Evolutionary conservation across 2,113 vertebrate species (phyloP), one percentile per base, ranked within the genome.

Genomic region (Todiramphus chloris): DNA sequence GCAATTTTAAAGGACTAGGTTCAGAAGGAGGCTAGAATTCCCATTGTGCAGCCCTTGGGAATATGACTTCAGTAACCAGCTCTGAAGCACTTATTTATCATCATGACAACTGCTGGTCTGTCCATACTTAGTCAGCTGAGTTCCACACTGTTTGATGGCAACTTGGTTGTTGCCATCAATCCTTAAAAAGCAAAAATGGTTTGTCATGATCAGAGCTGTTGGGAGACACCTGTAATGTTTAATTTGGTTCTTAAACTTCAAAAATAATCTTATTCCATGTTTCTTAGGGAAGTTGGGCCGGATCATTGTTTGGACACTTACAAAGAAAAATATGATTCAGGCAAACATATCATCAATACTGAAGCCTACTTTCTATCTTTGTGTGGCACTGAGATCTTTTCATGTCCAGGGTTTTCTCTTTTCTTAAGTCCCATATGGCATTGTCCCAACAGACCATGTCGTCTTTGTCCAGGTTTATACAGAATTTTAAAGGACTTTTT

Each of bases 11-110:
- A 94, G 94, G 87, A 53, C 46, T 82, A n/a, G 53, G 86, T 97
- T 98, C 95, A 95, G 94, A 88, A 94, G 90, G 88, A 94, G 94
- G 74, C 91, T 93, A 96, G 87, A 96, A 93, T 94, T 89, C 73
- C 96, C 93, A 25, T 11, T 37, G 63, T 73, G 66, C 93, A 74
- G 93, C 93, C 94, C 87, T 91, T 68, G 33, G 63, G 90, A 89
- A 51, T 4, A 43, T 77, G 91, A 56, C 68, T 81, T 67, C 82
- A 93, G 68, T 81, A 91, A 89, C 35, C 30, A 83, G 18, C 69
- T 85, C 83, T 69, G 80, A 48, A 90, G 90, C 59, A 16, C 67
- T 18, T 87, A 41, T 73, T 69, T 64, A 10, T 59, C 91, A 5
- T 21, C 15, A 59, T 70, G 46, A 58, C 66, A 80, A 30, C 62